Percentiles rank a stretch among this genome's conserved stretches.
phyloP scores from a whole-genome alignment of 2,888 invertebrate genomes.

The Oligia fasciuncula region DNA sequence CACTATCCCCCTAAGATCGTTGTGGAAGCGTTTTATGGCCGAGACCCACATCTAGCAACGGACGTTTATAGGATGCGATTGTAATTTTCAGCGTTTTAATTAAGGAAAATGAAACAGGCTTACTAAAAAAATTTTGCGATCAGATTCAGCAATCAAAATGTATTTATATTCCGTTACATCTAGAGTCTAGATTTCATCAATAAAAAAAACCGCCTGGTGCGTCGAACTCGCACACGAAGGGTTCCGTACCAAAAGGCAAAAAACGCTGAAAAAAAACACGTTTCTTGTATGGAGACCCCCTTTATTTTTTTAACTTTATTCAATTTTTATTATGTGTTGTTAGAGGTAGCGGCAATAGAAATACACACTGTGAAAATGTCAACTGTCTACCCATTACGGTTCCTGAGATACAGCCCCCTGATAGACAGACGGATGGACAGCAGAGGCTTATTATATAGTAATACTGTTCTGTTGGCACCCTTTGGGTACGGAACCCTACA shows the following conservation, averaged over 20 bases:
- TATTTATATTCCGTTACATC: neutral
- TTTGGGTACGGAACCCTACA: neutral
- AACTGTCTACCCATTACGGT: neutral
- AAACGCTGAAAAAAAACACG: neutral
- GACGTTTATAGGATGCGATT: conserved; percentile 41
- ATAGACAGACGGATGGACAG: neutral
- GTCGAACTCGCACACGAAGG: neutral
- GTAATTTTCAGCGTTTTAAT: conserved; percentile 41
- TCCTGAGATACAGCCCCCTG: neutral
- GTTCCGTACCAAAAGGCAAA: neutral
- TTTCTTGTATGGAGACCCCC: neutral
- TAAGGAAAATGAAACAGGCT: conserved; percentile 16
- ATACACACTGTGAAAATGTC: neutral
- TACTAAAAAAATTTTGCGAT: neutral
- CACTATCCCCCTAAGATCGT: conserved; percentile 47
- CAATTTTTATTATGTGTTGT: neutral
- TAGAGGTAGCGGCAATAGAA: neutral
- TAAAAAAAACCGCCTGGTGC: neutral
- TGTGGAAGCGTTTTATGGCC: conserved; percentile 51
- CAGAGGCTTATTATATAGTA: neutral
- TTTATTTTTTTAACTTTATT: neutral
- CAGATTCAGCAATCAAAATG: conserved; percentile 18
- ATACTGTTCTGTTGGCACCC: neutral
- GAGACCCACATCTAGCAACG: conserved; percentile 36
- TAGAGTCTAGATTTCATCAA: neutral